Conservation (phyloP, 2,113 vertebrate genomes). For the Cavia aperea region DNA sequence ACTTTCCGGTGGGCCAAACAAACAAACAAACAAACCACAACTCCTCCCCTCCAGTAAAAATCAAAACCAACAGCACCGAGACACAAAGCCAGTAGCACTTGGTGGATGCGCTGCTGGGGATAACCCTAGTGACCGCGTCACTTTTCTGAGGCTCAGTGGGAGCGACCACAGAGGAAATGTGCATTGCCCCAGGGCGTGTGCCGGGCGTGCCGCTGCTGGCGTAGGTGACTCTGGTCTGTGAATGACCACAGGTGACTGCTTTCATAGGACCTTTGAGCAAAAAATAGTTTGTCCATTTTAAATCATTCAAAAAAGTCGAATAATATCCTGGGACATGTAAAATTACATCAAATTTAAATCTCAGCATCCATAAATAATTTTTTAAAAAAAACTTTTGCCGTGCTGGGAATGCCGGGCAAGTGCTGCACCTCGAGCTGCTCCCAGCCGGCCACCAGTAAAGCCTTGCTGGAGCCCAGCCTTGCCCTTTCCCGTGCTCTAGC, state of each 20-base stretch:
- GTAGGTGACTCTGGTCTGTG: not conserved
- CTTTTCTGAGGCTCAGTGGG: not conserved
- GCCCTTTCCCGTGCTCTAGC: not conserved
- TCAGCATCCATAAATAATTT: not conserved
- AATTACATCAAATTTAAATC: not conserved
- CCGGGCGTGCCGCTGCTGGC: not conserved
- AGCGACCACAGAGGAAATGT: not conserved
- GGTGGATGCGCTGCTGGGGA: not conserved
- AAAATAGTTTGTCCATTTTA: not conserved
- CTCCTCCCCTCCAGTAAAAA: not conserved
- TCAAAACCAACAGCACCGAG: not conserved
- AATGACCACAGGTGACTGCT: not conserved
- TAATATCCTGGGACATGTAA: not conserved
- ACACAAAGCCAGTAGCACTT: not conserved
- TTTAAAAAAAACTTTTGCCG: not conserved
- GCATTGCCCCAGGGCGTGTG: not conserved
- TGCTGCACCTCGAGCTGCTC: not conserved
- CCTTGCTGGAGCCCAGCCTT: not conserved
- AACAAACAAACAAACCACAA: not conserved
- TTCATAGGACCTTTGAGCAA: not conserved
- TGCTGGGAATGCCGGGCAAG: not conserved
- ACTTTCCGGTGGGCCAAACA: not conserved
- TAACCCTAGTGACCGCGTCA: not conserved
- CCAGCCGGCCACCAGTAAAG: not conserved
- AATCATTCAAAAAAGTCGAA: not conserved